Evolutionary conservation across 2,888 invertebrate genomes (phyloP), one percentile per base, ranked within the genome.

Genomic region (Ichneumon xanthorius): DNA sequence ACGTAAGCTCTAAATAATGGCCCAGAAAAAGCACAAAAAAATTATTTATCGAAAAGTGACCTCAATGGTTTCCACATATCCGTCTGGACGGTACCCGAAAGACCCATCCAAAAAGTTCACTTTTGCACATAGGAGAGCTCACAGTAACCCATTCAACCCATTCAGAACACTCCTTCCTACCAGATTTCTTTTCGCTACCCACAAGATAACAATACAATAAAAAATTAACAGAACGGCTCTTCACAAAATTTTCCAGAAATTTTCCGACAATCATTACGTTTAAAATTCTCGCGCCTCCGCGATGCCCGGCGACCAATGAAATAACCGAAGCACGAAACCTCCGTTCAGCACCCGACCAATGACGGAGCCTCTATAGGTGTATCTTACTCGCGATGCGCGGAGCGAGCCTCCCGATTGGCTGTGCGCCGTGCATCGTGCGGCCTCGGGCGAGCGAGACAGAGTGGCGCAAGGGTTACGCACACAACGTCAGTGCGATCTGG

Each of bases 391-490:
- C 45, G 16, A 45, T 3, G 45, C 4, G 16, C 45, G 45, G 3
- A 4, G 11, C 4, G 45, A 45, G 45, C 11, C 14, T 45, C 16
- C 4, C 45, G 4, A 45, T 45, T 4, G 45, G 45, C 45, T 4
- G 45, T 0, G 14, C 11, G 14, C 4, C 45, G 45, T 45, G 45
- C 45, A 45, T 14, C 16, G 45, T 4, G 45, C 26, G 14, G 58
- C 58, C 58, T 58, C 53, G 67, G 61, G 19, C 9, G 71, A 72
- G 83, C 22, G 72, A 30, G 65, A 19, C 79, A 55, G 55, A 61
- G 53, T 40, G 37, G 61, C 45, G 76, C 81, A 73, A 72, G 70
- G 80, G 40, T 65, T 33, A 30, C 50, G 26, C 58, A 26, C 26
- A 58, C 55, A 9, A 55, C 58, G 26, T 26, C 4, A 58, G 22